Conservation (phyloP, 2,797 vertebrate genomes). For the Propithecus perrieri region DNA sequence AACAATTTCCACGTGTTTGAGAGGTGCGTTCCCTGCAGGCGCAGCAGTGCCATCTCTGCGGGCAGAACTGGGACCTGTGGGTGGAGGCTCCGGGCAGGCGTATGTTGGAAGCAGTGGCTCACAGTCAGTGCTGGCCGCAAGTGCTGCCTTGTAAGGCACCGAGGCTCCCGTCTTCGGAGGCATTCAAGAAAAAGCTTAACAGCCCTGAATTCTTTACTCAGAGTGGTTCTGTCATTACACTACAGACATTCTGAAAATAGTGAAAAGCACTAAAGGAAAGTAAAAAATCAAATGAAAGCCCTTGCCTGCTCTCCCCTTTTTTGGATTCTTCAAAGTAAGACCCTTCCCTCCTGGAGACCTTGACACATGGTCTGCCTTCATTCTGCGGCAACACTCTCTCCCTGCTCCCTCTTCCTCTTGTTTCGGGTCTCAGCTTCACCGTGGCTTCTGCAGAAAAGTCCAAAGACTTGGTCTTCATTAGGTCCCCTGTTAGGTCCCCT, state of each 20-base stretch:
- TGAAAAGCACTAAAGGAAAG: neutral
- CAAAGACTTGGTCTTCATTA: neutral
- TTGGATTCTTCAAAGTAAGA: neutral
- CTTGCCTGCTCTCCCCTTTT: neutral
- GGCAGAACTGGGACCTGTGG: neutral
- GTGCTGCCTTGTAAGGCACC: fast-evolving
- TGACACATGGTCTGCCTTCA: neutral
- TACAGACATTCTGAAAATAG: neutral
- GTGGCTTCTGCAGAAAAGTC: neutral
- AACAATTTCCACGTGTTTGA: neutral
- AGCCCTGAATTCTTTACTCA: neutral
- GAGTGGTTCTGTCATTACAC: neutral
- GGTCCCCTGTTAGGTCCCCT: fast-evolving
- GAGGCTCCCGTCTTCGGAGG: neutral
- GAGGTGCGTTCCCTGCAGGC: neutral
- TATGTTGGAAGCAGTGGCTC: neutral
- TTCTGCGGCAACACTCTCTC: neutral
- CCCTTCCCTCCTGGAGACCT: neutral
- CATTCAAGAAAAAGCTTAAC: neutral
- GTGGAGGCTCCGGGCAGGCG: neutral
- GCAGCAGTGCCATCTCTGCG: neutral
- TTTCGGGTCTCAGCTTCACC: neutral
- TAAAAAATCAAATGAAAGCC: neutral
- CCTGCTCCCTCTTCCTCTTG: neutral
- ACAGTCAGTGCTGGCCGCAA: fast-evolving